These are phyloP conservation scores for Burhinus bistriatus DNA, from an alignment of 2,113 vertebrate species.

Conservation along the genomic window DNA sequence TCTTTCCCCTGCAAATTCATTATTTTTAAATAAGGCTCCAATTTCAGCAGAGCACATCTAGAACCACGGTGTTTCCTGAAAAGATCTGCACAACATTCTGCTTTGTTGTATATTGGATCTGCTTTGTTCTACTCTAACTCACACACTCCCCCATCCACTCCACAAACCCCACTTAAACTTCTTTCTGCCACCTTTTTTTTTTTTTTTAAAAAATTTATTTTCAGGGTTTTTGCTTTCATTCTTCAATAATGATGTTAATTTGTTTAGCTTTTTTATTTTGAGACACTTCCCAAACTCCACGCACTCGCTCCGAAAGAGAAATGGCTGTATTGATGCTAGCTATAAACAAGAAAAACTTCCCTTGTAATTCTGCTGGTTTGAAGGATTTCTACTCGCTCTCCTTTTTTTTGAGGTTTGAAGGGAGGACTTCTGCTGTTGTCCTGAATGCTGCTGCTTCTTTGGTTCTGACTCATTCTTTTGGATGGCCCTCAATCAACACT, in stretches of 20 bases:
- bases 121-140: neutral
- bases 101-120: neutral
- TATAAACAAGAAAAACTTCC: neutral
- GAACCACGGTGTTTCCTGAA: neutral
- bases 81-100: neutral
- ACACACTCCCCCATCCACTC: neutral
- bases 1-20: neutral
- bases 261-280: neutral
- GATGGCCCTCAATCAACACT: too few relatives aligned
- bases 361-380: neutral
- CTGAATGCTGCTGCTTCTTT: neutral
- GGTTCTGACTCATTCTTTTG: neutral
- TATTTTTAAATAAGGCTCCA: neutral
- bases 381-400: neutral
- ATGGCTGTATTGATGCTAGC: neutral
- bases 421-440: neutral
- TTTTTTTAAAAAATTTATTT: neutral
- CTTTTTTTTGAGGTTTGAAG: neutral
- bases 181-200: rapidly evolving
- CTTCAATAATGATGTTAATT: neutral
- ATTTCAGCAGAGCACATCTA: neutral
- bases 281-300: neutral
- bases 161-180: neutral
- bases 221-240: neutral
- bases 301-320: neutral